Evolutionary conservation across 2,888 invertebrate genomes (phyloP).

Genomic region (Enchytraeus crypticus): DNA sequence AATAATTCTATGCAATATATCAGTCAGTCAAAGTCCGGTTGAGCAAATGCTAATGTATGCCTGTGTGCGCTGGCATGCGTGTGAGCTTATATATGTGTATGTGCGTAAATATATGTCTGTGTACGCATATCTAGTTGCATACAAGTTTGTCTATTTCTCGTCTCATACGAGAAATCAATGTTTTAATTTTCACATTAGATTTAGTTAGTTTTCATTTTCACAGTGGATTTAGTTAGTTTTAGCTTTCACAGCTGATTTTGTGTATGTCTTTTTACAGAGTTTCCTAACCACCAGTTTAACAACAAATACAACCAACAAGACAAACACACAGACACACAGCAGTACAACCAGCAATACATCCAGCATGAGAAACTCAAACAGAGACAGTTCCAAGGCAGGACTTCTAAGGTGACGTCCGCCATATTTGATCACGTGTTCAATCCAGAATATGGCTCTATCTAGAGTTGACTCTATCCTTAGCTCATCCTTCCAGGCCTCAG

Average conservation of each 20-base stretch:
- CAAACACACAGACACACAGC: not conserved
- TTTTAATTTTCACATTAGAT: no score
- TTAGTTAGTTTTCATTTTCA: no score
- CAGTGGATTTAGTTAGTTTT: no score
- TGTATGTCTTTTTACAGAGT: not conserved
- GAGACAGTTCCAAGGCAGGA: slow-evolving; percentile 22
- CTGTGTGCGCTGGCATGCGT: no score
- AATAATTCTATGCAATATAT: no score
- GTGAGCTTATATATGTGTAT: no score
- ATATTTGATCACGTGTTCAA: slow-evolving; percentile 32
- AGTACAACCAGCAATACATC: slow-evolving; percentile 14
- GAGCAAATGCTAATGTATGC: no score
- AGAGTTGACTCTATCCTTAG: slow-evolving; percentile 20
- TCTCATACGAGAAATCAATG: no score
- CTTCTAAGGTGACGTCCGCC: slow-evolving; percentile 30
- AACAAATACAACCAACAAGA: not conserved
- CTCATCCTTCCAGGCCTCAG: slow-evolving; percentile 18
- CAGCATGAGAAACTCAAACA: slow-evolving; percentile 27
- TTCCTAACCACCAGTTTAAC: not conserved
- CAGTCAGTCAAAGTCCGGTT: no score
- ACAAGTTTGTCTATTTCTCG: no score
- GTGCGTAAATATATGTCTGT: no score
- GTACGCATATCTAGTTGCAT: no score
- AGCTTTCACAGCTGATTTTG: not conserved
- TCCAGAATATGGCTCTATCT: slow-evolving; percentile 28